Base-by-base conservation (phyloP, 2,113 vertebrate genomes). In the Martes martes region DNA sequence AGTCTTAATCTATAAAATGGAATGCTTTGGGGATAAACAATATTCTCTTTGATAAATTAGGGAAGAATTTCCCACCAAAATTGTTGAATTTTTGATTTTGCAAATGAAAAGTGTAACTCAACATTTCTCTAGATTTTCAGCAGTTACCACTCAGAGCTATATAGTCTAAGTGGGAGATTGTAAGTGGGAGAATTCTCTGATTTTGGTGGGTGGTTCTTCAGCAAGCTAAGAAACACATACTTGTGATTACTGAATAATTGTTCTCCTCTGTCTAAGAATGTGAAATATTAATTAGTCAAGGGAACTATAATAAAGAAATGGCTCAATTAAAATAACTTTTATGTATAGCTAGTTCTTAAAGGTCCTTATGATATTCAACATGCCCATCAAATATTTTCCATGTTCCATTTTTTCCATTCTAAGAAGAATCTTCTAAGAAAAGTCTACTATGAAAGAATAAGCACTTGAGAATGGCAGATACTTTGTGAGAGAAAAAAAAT, bases 261-360 rank as follows among this genome's bases (percentile, higher is more conserved):
- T 74, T 4, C 2, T 96, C 79, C 13, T 96, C 79, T 71, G 39
- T 89, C 89, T 98, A 96, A 96, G 96, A 95, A 52, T 96, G 61
- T 91, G 94, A 96, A 96, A 42, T 97, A 59, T 96, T 98, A 98
- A 97, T 69, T 92, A 89, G 80, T 18, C 59, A 98, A 94, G 88
- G 95, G 52, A 92, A 89, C 63, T 57, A 79, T n/a, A 84, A 88
- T 97, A 95, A 96, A 98, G 1, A 79, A 95, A 91, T 91, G 57
- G 45, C 89, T 91, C 87, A 73, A 88, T 93, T 96, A 88, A 92
- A 96, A 96, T 79, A 81, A 85, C 55, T 79, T 96, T 89, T 96
- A 36, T 95, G 96, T 96, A 84, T 74, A 57, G 50, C 45, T 73
- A 73, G 50, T 39, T 90, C 45, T 88, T 91, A 96, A 94, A 89